Conservation (phyloP, 2,797 vertebrate species). For the Scleropages formosus region DNA sequence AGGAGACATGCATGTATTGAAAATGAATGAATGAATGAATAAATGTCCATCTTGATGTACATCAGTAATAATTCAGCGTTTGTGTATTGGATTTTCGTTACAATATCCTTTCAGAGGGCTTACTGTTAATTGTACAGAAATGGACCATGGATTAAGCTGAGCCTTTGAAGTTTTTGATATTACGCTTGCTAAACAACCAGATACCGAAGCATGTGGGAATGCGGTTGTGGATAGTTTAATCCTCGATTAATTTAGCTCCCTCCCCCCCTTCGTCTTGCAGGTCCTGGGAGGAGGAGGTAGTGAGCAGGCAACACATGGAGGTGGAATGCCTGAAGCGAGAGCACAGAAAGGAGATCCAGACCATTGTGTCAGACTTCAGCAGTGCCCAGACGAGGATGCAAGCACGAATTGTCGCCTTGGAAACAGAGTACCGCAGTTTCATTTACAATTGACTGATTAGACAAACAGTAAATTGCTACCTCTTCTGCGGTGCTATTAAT, state of each 20-base stretch:
- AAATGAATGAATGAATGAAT: too few species aligned
- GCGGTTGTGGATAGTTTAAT: slow-evolving; percentile 7
- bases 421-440: slow-evolving; percentile 69
- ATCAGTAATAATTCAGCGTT: too few species aligned
- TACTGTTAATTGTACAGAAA: too few species aligned
- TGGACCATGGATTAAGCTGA: too few species aligned
- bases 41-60: too few species aligned
- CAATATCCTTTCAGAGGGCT: too few species aligned
- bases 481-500: neutral
- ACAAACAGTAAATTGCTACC: slow-evolving; percentile 7
- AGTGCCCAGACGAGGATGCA: slow-evolving; percentile 77
- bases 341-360: slow-evolving; percentile 79
- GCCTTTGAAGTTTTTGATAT: too few species aligned
- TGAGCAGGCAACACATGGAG: slow-evolving; percentile 59
- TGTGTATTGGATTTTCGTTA: too few species aligned
- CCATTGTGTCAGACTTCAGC: slow-evolving; percentile 80
- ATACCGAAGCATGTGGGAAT: neutral
- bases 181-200: too few species aligned
- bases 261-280: slow-evolving; percentile 20
- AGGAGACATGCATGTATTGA: too few species aligned
- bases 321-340: slow-evolving; percentile 72
- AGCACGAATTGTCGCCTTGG: slow-evolving; percentile 81
- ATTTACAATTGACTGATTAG: neutral
- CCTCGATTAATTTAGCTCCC: neutral
- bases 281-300: slow-evolving; percentile 42